Conservation (phyloP, 2,113 vertebrate species). For the Caranx melampygus region DNA sequence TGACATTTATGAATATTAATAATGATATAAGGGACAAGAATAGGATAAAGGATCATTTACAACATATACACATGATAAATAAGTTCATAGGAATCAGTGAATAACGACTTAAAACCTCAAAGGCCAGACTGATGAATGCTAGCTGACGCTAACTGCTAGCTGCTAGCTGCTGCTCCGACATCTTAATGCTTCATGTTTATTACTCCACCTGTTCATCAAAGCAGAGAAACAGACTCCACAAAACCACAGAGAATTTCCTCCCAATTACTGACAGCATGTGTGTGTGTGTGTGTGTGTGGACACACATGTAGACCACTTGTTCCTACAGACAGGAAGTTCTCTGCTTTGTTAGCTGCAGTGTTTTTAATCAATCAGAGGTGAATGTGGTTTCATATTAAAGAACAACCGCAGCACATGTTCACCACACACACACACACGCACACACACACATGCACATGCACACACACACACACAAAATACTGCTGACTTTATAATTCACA, state of each 20-base stretch:
- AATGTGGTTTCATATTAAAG: constrained; percentile 8
- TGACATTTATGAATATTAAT: too few species aligned
- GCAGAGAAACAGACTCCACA: background rate
- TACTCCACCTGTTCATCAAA: background rate
- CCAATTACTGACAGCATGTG: background rate
- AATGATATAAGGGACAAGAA: too few species aligned
- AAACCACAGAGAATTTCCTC: background rate
- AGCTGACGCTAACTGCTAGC: too few species aligned
- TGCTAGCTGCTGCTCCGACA: too few species aligned
- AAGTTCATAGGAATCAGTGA: too few species aligned
- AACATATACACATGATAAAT: too few species aligned
- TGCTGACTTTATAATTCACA: too few species aligned
- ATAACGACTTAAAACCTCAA: too few species aligned
- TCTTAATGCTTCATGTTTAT: background rate
- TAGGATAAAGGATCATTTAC: too few species aligned
- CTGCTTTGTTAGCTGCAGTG: background rate
- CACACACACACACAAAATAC: too few species aligned
- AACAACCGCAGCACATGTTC: constrained; percentile 24
- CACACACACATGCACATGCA: too few species aligned
- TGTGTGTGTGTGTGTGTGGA: background rate
- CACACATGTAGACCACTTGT: constrained; percentile 33
- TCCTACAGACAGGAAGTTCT: constrained; percentile 45
- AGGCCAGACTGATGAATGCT: too few species aligned
- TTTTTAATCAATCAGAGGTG: background rate
- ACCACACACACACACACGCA: background rate